Conservation (phyloP, 2,888 invertebrate species). For the Synanthedon formicaeformis region DNA sequence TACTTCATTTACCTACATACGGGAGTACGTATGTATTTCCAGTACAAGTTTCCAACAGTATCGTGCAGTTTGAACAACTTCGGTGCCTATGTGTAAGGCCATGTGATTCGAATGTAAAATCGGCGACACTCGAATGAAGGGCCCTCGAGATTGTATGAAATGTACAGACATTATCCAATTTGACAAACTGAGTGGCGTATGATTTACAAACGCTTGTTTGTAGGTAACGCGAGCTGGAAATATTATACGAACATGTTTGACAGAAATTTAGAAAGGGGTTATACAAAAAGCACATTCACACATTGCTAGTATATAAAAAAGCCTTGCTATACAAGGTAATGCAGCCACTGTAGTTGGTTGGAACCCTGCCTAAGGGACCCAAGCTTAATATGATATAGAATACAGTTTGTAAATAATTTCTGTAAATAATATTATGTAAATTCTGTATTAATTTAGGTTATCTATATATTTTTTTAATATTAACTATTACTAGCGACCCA, state of each 20-base stretch:
- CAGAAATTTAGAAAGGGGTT: background rate
- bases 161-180: background rate
- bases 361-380: too few species aligned
- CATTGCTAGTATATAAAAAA: too few species aligned
- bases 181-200: background rate
- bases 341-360: too few species aligned
- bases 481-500: too few species aligned
- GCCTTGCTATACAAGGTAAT: too few species aligned
- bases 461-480: too few species aligned
- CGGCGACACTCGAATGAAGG: slow-evolving; percentile 1
- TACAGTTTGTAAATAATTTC: too few species aligned
- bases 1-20: background rate
- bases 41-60: background rate
- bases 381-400: too few species aligned
- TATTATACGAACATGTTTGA: background rate
- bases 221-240: background rate
- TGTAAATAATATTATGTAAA: too few species aligned
- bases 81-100: too few species aligned
- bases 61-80: background rate
- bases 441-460: too few species aligned
- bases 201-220: background rate
- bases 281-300: too few species aligned
- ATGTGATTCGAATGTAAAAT: slow-evolving; percentile 1
- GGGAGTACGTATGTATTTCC: background rate
- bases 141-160: slow-evolving; percentile 1